Conservation (phyloP, 1,140 invertebrate genomes). For the Latrodectus geometricus region DNA sequence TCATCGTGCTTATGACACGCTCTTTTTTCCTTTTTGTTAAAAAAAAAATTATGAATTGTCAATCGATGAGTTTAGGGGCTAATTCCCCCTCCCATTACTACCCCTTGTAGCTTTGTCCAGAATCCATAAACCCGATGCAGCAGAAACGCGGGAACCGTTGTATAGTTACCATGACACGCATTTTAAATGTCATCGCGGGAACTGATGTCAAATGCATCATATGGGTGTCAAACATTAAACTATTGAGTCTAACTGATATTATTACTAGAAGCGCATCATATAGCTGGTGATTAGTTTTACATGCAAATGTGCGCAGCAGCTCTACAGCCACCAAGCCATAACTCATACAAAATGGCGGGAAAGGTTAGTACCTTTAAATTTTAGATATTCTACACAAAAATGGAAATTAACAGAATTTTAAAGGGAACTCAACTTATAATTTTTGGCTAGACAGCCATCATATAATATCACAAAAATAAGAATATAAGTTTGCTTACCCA, state of each 20-base stretch:
- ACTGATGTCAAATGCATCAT: background rate
- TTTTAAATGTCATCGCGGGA: slow-evolving; percentile 11
- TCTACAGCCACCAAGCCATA: slow-evolving; percentile 56
- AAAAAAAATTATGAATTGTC: slow-evolving; percentile 54
- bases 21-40: background rate
- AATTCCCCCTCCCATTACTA: slow-evolving; percentile 57
- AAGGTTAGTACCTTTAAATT: slow-evolving; percentile 62
- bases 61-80: slow-evolving; percentile 58
- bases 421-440: background rate
- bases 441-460: slow-evolving; percentile 9
- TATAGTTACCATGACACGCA: background rate
- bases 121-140: slow-evolving; percentile 57
- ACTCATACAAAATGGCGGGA: slow-evolving; percentile 63
- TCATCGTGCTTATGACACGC: background rate
- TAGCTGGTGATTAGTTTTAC: slow-evolving; percentile 53
- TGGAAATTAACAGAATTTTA: slow-evolving; percentile 29
- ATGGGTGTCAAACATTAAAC: slow-evolving; percentile 9
- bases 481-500: slow-evolving; percentile 51
- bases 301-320: slow-evolving; percentile 62
- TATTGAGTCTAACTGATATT: slow-evolving; percentile 17
- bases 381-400: slow-evolving; percentile 58
- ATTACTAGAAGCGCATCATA: slow-evolving; percentile 28
- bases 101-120: slow-evolving; percentile 55
- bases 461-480: slow-evolving; percentile 27
- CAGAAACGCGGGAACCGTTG: slow-evolving; percentile 52